phyloP scores from a whole-genome alignment of 2,113 vertebrate genomes.

The Tachysurus fulvidraco region DNA sequence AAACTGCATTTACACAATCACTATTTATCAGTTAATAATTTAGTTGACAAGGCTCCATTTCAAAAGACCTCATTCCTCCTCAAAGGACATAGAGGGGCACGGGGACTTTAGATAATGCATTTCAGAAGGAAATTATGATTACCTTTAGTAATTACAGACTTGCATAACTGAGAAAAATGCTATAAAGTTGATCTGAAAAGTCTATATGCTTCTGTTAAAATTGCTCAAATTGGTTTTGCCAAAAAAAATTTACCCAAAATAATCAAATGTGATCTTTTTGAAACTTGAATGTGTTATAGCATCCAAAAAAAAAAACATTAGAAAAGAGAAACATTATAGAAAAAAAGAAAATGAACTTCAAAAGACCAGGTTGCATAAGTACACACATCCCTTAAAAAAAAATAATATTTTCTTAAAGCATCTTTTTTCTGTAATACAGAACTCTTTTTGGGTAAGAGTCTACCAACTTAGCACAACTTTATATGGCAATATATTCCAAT shows the following conservation, averaged over 20 bases:
- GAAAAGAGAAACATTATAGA: not conserved
- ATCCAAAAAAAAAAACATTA: not conserved
- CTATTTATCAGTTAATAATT: not conserved
- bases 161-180: not conserved
- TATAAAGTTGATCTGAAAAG: not conserved
- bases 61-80: not conserved
- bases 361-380: not conserved
- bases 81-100: constrained; percentile 2
- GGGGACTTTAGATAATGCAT: not conserved
- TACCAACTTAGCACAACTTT: not conserved
- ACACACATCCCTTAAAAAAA: not conserved
- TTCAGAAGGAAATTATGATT: not conserved
- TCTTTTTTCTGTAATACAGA: too few relatives aligned
- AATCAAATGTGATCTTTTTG: not conserved
- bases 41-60: not conserved
- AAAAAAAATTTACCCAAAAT: not conserved
- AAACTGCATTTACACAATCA: not conserved
- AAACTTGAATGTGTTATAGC: not conserved
- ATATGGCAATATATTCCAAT: not conserved
- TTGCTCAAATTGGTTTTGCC: not conserved
- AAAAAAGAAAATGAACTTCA: not conserved
- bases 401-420: not conserved
- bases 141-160: not conserved
- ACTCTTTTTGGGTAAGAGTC: too few relatives aligned
- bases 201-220: not conserved